phyloP scores from a whole-genome alignment of 2,888 invertebrate species.

The Galerucella calmariensis region DNA sequence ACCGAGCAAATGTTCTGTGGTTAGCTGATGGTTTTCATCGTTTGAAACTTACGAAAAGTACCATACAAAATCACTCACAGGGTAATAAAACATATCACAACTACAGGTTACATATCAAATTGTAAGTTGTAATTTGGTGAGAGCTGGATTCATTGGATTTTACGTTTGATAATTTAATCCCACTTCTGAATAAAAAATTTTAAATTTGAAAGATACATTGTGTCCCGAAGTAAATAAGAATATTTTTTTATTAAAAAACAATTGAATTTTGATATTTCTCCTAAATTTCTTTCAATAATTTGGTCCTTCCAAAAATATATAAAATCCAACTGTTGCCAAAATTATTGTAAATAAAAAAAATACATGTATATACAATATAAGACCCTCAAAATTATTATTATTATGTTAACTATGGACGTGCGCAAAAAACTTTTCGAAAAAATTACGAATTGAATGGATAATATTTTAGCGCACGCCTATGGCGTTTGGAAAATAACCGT shows the following conservation, averaged over 20 bases:
- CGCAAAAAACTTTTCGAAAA: conserved; percentile 4
- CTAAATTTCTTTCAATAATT: not conserved
- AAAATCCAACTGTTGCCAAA: conserved; percentile 27
- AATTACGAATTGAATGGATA: not conserved
- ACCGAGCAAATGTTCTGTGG: not conserved
- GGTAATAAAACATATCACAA: conserved; percentile 59
- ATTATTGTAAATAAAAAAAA: conserved; percentile 47
- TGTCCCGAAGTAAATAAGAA: too few species aligned
- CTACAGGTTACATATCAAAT: conserved; percentile 48
- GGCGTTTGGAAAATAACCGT: conserved; percentile 44
- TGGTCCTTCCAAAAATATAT: not conserved
- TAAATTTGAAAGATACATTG: too few species aligned
- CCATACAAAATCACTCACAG: conserved; percentile 55
- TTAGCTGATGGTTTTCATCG: conserved; percentile 8
- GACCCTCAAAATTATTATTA: conserved; percentile 45
- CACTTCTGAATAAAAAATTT: not conserved
- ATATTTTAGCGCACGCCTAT: conserved; percentile 8
- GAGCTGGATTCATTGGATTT: not conserved
- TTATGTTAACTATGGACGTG: conserved; percentile 31
- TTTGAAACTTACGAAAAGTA: conserved; percentile 33
- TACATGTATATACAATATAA: conserved; percentile 44
- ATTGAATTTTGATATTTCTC: too few species aligned
- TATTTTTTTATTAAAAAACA: too few species aligned
- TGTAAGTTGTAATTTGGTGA: conserved; percentile 23
- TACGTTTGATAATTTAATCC: not conserved